Evolutionary conservation across 2,888 invertebrate species (phyloP).

Genomic region (Ennomos erosarius): DNA sequence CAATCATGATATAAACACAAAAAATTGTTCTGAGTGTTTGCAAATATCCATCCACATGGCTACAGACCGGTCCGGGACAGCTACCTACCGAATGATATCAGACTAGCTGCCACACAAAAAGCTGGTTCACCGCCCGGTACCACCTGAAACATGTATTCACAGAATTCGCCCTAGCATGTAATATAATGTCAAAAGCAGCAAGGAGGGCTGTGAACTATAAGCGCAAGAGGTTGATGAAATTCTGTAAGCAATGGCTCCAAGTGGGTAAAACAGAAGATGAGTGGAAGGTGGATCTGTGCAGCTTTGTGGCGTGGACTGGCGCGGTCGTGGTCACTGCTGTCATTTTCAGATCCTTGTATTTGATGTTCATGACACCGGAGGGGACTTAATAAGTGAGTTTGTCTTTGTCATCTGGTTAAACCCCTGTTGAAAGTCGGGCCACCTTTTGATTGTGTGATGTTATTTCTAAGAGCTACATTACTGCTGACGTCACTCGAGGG

Average conservation of each 20-base stretch:
- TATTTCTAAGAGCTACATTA: too few relatives aligned
- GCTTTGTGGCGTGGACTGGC: constrained; percentile 49
- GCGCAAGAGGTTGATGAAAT: constrained; percentile 9
- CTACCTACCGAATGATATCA: too few relatives aligned
- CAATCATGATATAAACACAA: constrained; percentile 16
- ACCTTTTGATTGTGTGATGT: too few relatives aligned
- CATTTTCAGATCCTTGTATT: constrained; percentile 54
- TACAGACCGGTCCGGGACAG: too few relatives aligned
- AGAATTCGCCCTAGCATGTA: too few relatives aligned
- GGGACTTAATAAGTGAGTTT: constrained; percentile 24
- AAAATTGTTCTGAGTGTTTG: background rate
- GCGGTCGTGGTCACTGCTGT: constrained; percentile 49
- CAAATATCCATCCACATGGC: constrained; percentile 8
- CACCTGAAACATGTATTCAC: too few relatives aligned
- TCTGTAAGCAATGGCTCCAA: constrained; percentile 9
- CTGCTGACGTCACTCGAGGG: too few relatives aligned
- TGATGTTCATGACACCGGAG: constrained; percentile 54
- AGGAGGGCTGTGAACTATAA: constrained; percentile 5
- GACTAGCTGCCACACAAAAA: too few relatives aligned
- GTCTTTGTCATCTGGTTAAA: too few relatives aligned
- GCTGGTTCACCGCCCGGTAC: too few relatives aligned
- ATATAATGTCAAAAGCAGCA: background rate
- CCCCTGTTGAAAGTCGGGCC: too few relatives aligned
- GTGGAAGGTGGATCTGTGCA: constrained; percentile 30
- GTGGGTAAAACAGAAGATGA: constrained; percentile 2